phyloP scores from a whole-genome alignment of 2,113 vertebrate species.

The Melanerpes aurifrons region DNA sequence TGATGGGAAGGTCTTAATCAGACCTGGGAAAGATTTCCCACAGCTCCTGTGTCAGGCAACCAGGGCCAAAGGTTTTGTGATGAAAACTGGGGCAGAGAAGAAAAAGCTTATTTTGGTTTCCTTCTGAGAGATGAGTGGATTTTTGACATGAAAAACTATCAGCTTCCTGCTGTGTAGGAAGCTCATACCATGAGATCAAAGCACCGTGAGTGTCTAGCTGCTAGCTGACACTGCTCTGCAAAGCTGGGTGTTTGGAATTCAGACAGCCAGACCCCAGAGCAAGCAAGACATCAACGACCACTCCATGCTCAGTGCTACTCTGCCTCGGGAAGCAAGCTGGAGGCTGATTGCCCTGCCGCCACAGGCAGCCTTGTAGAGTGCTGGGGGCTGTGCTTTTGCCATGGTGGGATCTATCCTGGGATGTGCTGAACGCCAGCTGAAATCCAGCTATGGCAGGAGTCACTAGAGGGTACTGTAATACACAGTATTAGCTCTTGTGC shows the following conservation, averaged over 20 bases:
- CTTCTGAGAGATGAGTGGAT: slow-evolving; percentile 43
- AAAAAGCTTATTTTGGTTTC: slow-evolving; percentile 70
- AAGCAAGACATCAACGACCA: neutral
- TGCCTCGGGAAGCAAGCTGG: neutral
- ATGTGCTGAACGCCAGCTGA: neutral
- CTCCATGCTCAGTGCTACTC: neutral
- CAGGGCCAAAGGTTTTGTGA: slow-evolving; percentile 58
- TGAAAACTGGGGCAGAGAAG: slow-evolving; percentile 61
- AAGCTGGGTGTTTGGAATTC: slow-evolving; percentile 13
- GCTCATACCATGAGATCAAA: slow-evolving; percentile 38
- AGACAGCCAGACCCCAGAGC: neutral
- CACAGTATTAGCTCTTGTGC: neutral
- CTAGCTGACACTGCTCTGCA: slow-evolving; percentile 4
- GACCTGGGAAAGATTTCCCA: slow-evolving; percentile 50
- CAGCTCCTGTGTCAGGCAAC: slow-evolving; percentile 50
- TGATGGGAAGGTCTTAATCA: slow-evolving; percentile 23
- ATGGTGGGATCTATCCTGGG: neutral
- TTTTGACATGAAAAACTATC: slow-evolving; percentile 62
- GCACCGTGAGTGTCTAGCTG: slow-evolving; percentile 25
- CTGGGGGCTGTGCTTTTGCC: neutral
- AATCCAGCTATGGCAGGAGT: slow-evolving; percentile 23
- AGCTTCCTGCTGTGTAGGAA: slow-evolving; percentile 40
- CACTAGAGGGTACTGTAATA: slow-evolving; percentile 68
- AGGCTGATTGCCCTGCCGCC: neutral
- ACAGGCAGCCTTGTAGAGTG: neutral